phyloP scores from a whole-genome alignment of 1,140 invertebrate species.

The Trachymyrmex cornetzi region DNA sequence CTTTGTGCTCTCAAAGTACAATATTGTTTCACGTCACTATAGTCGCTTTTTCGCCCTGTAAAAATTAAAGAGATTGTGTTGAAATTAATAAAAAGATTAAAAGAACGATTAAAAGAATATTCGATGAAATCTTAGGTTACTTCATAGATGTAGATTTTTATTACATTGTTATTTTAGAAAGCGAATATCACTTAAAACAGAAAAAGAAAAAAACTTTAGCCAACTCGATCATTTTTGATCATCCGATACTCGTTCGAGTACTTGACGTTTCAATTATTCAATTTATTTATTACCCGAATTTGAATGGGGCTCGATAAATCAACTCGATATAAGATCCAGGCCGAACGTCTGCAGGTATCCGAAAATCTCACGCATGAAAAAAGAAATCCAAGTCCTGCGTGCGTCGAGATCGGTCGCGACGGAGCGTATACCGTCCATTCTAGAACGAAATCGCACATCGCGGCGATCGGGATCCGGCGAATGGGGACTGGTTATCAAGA shows the following conservation, averaged over 20 bases:
- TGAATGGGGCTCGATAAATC: not conserved
- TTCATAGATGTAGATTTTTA: not conserved
- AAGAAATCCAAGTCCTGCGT: not conserved
- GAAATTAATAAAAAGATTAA: not conserved
- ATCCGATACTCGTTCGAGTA: not conserved
- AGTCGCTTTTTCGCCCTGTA: not conserved
- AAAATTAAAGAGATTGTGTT: not conserved
- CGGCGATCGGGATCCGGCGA: not conserved
- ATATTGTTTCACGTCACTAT: too few species aligned
- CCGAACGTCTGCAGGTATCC: not conserved
- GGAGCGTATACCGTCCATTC: not conserved
- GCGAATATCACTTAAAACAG: not conserved
- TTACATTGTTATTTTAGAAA: not conserved
- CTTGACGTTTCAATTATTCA: not conserved
- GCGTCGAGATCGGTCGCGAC: not conserved
- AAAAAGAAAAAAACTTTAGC: not conserved
- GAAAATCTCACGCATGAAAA: not conserved
- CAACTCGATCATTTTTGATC: not conserved
- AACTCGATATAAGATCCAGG: not conserved
- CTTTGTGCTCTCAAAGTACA: too few species aligned
- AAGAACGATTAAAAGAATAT: not conserved
- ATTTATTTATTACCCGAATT: not conserved
- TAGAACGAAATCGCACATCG: not conserved
- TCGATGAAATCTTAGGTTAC: not conserved
- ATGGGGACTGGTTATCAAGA: slow-evolving; percentile 30